These are phyloP conservation scores for Pachycephus smyrnensis DNA, from an alignment of 2,888 invertebrate species.

Conservation along the genomic window DNA sequence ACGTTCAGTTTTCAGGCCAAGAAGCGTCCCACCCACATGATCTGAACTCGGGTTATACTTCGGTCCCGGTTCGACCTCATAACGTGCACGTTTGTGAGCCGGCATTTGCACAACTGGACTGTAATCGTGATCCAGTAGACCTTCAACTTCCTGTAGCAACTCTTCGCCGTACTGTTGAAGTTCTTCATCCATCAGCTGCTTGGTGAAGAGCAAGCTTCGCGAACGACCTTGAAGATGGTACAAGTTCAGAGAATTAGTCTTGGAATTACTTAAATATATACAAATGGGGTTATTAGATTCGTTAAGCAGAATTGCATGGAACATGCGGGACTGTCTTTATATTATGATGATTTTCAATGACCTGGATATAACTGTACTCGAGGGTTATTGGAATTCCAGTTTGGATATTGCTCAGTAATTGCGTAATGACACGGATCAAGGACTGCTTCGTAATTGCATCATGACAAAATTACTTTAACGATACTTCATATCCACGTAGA, in stretches of 20 bases:
- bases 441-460: too few species aligned
- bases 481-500: too few species aligned
- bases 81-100: constrained; percentile 53
- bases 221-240: constrained; percentile 55
- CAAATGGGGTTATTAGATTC: constrained; percentile 9
- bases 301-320: too few species aligned
- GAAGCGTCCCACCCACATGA: constrained; percentile 47
- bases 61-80: constrained; percentile 43
- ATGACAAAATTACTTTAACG: too few species aligned
- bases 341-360: too few species aligned
- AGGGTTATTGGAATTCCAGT: too few species aligned
- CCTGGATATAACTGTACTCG: too few species aligned
- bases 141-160: constrained; percentile 59
- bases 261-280: too few species aligned
- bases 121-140: constrained; percentile 61
- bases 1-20: constrained; percentile 32
- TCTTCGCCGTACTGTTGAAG: constrained; percentile 60
- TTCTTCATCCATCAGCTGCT: constrained; percentile 57
- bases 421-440: too few species aligned
- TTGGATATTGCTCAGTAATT: too few species aligned
- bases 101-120: constrained; percentile 55
- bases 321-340: too few species aligned
- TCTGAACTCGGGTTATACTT: constrained; percentile 43
- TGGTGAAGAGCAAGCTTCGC: constrained; percentile 59
- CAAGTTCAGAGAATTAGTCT: too few species aligned